Base-by-base conservation (phyloP, 2,888 invertebrate species). In the Microplitis deprimator region DNA sequence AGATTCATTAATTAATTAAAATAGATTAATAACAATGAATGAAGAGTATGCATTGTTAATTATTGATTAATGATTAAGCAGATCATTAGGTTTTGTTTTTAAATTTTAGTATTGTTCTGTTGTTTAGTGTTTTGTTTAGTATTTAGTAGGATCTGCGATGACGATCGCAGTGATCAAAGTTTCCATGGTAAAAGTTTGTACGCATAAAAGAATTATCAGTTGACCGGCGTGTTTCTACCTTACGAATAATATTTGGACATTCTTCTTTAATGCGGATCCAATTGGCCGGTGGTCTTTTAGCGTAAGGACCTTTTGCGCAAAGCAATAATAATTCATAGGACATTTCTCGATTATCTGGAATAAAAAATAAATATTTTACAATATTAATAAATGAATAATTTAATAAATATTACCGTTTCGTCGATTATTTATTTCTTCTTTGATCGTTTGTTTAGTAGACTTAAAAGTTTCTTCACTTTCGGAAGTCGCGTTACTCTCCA, bases 221-320 rank as follows among this genome's bases (percentile, higher is more conserved):
- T 81, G 85, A 84, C 77, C 79, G 81, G 75, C 83, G 83, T 75
- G 80, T 80, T 75, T 84, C 79, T 89, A 92, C 92, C 90, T 92
- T 92, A 81, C 92, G 91, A 78, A 92, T 87, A 79, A 93, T 90
- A 81, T 85, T 88, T 16, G 92, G 92, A 85, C 90, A 91, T 79
- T 91, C 91, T 81, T 89, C 89, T 70, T 90, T 89, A 82, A 92
- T 92, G 74, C 90, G 89, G 73, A 91, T 90, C 92, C 92, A 92
- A 83, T 92, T 91, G 68, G 85, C 86, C 41, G 92, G 92, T 71
- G 91, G 89, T 68, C 89, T 85, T 80, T 91, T 89, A 82, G 92
- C 92, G 72, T 91, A 90, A 40, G 92, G 92, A 73, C 92, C 92
- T 87, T 91, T 90, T 74, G 92, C 91, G 85, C 92, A 90, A 73